Conservation (phyloP, 53 echinoderm and acorn worm species). For the Stichopus horrens region DNA sequence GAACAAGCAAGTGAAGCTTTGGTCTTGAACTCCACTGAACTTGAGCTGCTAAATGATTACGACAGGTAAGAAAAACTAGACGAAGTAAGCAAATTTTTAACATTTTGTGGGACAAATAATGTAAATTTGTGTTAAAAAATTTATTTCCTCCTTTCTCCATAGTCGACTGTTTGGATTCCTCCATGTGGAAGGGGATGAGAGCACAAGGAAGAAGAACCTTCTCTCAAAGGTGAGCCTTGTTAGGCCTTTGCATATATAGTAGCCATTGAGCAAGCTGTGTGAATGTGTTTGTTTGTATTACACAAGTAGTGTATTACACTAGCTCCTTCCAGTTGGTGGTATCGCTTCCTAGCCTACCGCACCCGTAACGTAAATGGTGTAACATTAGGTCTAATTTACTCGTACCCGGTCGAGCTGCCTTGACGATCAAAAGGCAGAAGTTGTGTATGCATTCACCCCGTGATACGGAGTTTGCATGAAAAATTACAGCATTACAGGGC, state of each 20-base stretch:
- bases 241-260: not conserved
- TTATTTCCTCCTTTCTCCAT: slow-evolving; percentile 37
- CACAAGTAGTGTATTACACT: not conserved
- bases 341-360: slow-evolving; percentile 14
- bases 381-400: slow-evolving; percentile 15
- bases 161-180: slow-evolving; percentile 98
- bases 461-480: no score
- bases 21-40: slow-evolving; percentile 45
- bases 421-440: no score
- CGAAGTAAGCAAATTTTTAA: not conserved
- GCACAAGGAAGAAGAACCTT: slow-evolving; percentile 83
- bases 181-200: slow-evolving; percentile 79
- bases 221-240: slow-evolving; percentile 76
- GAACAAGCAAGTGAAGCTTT: slow-evolving; percentile 45
- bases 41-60: slow-evolving; percentile 47
- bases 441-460: no score
- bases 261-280: not conserved
- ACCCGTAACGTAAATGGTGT: not conserved
- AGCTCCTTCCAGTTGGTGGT: not conserved
- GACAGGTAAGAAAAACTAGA: slow-evolving; percentile 26
- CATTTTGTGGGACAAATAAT: not conserved
- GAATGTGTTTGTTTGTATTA: slow-evolving; percentile 37
- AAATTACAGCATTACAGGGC: no score
- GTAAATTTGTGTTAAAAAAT: not conserved
- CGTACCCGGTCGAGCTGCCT: no score